A percentile compares a stretch with the other conserved stretches of the same genome.
These are phyloP conservation scores for Alethe castanea DNA, from an alignment of 2,113 vertebrate species.

Conservation along the genomic window DNA sequence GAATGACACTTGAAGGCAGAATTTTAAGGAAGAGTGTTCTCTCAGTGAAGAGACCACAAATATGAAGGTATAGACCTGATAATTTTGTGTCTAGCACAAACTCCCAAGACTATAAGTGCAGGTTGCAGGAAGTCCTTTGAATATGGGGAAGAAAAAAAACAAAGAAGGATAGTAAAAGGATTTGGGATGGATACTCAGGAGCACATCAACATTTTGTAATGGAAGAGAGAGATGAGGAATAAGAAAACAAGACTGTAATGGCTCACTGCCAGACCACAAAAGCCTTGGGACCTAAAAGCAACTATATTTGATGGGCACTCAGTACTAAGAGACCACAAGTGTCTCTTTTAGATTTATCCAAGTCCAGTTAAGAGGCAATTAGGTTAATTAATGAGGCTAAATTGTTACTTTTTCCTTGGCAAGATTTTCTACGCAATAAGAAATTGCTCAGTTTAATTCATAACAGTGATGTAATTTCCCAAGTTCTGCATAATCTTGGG, in stretches of 20 bases:
- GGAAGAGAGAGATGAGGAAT: not conserved
- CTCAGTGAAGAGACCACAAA: not conserved
- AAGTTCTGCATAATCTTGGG: not conserved
- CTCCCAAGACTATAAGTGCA: not conserved
- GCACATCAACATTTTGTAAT: not conserved
- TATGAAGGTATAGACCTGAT: not conserved
- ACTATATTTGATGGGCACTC: not conserved
- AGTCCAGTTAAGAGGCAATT: not conserved
- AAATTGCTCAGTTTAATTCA: not conserved
- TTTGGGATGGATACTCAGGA: not conserved
- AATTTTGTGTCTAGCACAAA: not conserved
- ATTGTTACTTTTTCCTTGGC: not conserved
- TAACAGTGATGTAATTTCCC: not conserved
- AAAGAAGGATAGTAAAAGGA: not conserved
- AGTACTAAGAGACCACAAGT: not conserved
- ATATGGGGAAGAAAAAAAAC: no score
- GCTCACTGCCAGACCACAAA: not conserved
- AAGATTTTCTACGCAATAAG: not conserved
- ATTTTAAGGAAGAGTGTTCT: not conserved
- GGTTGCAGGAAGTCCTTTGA: not conserved
- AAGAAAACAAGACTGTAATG: not conserved
- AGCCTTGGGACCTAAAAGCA: not conserved
- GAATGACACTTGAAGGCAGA: not conserved
- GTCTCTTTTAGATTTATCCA: not conserved
- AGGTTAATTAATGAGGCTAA: slow-evolving; percentile 25